Evolutionary conservation across 2,113 vertebrate species (phyloP).

Genomic region (Pseudorectes ferrugineus): DNA sequence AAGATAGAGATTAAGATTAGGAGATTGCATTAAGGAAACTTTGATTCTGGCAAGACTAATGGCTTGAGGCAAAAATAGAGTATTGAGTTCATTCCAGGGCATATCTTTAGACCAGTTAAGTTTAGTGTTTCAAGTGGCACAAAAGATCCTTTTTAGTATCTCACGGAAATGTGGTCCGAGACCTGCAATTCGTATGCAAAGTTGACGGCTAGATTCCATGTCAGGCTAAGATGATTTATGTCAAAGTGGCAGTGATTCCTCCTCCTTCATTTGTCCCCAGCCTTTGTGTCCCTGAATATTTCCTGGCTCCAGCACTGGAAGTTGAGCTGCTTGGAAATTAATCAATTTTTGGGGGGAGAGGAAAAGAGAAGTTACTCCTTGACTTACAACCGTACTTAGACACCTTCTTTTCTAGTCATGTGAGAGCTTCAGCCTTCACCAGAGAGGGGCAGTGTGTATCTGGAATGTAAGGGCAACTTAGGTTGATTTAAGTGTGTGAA

Average conservation of each 20-base stretch:
- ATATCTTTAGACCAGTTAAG: not conserved
- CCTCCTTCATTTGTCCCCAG: not conserved
- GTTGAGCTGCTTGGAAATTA: not conserved
- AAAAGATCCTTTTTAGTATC: slow-evolving; percentile 8
- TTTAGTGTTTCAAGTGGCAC: not conserved
- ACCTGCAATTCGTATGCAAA: not conserved
- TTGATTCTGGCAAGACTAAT: not conserved
- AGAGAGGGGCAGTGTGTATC: not conserved
- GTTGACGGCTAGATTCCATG: not conserved
- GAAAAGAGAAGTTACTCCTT: not conserved
- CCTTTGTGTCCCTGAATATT: not conserved
- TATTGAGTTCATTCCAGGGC: not conserved
- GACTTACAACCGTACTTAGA: not conserved
- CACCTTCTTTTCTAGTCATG: not conserved
- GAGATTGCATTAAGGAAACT: not conserved
- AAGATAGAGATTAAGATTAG: not conserved
- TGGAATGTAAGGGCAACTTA: not conserved
- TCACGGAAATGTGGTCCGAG: not conserved
- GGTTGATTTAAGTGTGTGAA: not conserved
- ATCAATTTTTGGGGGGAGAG: rapidly evolving
- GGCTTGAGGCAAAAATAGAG: not conserved
- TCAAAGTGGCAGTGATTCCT: not conserved
- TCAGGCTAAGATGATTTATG: not conserved
- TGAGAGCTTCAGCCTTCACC: not conserved
- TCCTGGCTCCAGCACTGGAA: not conserved